Conservation (phyloP, 2,797 vertebrate genomes). For the Echiichthys vipera region DNA sequence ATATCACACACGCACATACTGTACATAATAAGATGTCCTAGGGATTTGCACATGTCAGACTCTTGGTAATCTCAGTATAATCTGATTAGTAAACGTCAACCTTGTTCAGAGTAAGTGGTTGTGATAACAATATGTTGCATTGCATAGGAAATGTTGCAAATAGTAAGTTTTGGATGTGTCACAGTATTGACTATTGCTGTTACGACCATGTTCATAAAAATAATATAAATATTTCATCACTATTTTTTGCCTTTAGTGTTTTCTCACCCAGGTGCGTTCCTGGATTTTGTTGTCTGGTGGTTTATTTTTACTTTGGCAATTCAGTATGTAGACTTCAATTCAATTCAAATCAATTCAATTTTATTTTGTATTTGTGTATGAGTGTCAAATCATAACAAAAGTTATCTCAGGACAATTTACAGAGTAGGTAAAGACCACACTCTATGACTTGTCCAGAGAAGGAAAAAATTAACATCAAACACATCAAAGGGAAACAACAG, state of each 20-base stretch:
- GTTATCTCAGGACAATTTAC: too few relatives aligned
- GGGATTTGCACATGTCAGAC: constrained; percentile 16
- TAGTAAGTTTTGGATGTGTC: background rate
- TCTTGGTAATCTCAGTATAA: constrained; percentile 61
- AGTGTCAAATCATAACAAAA: too few relatives aligned
- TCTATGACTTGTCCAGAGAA: too few relatives aligned
- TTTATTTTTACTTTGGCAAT: background rate
- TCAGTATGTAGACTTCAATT: too few relatives aligned
- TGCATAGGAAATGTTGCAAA: background rate
- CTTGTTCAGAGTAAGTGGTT: constrained; percentile 54
- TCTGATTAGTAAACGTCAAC: constrained; percentile 58
- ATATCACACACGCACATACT: constrained; percentile 3
- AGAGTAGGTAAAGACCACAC: too few relatives aligned
- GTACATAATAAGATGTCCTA: constrained; percentile 34
- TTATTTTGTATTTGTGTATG: too few relatives aligned
- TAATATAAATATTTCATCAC: background rate
- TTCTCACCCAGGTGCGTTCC: background rate
- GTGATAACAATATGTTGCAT: constrained; percentile 43
- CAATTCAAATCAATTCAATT: too few relatives aligned
- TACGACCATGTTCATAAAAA: background rate
- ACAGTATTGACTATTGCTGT: background rate
- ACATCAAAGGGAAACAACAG: background rate
- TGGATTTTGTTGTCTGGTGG: background rate
- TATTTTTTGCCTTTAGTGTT: background rate
- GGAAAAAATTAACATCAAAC: background rate